Conservation (phyloP, 2,888 invertebrate genomes). For the Troides oblongomaculatus region DNA sequence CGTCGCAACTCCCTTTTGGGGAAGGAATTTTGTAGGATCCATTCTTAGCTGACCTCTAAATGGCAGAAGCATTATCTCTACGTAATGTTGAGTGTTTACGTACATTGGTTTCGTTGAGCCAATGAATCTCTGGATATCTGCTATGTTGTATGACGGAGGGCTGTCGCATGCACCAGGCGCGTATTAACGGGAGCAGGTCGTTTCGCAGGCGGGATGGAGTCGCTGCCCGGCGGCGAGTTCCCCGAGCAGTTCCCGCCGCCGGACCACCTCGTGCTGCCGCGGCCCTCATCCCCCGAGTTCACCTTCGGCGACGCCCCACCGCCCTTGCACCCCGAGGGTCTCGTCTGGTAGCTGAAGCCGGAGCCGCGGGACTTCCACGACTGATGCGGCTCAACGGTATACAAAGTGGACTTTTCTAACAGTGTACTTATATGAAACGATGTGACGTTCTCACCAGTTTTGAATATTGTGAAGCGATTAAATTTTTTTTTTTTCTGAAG, state of each 20-base stretch:
- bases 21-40: too few relatives aligned
- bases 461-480: conserved; percentile 24
- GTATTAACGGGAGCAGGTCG: conserved; percentile 86
- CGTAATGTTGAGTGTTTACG: too few relatives aligned
- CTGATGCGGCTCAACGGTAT: conserved; percentile 78
- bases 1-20: too few relatives aligned
- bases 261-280: conserved; percentile 84
- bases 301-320: conserved; percentile 79
- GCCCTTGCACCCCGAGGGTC: conserved; percentile 73
- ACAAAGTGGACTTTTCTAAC: conserved; percentile 64
- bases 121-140: too few relatives aligned
- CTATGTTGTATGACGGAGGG: neutral
- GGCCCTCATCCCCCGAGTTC: conserved; percentile 88
- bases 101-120: too few relatives aligned
- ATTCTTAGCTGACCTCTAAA: too few relatives aligned
- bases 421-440: conserved; percentile 45
- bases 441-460: conserved; percentile 30
- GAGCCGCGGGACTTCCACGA: conserved; percentile 81
- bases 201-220: conserved; percentile 86
- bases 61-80: too few relatives aligned
- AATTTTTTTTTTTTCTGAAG: conserved; percentile 14
- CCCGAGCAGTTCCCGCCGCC: conserved; percentile 81
- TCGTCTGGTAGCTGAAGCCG: conserved; percentile 81
- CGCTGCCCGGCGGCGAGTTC: conserved; percentile 72
- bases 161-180: conserved; percentile 31